These are phyloP conservation scores for Itoplectis maculator DNA, from an alignment of 2,888 invertebrate species.

Conservation along the genomic window DNA sequence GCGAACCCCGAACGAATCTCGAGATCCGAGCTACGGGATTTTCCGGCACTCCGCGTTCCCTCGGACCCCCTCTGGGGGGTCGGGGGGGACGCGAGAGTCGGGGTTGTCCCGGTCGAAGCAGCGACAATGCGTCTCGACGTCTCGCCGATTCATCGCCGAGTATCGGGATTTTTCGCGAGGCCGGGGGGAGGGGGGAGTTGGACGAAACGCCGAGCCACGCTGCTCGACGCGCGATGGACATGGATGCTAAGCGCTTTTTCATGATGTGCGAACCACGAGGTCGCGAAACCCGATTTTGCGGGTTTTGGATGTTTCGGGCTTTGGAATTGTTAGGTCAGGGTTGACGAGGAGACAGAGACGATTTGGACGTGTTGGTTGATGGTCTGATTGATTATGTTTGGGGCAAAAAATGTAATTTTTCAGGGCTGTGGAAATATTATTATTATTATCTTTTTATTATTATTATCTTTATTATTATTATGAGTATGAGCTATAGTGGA, in stretches of 20 bases:
- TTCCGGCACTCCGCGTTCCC: too few species aligned
- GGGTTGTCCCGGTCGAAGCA: too few species aligned
- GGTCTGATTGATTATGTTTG: neutral
- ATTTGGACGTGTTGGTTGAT: neutral
- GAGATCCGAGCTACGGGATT: conserved; percentile 28
- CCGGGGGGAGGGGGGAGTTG: neutral
- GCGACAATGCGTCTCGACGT: neutral
- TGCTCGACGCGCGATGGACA: neutral
- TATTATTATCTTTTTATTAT: too few species aligned
- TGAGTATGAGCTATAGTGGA: too few species aligned
- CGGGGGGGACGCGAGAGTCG: too few species aligned
- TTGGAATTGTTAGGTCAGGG: neutral
- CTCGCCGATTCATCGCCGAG: neutral
- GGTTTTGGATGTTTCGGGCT: neutral
- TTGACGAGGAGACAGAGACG: conserved; percentile 2
- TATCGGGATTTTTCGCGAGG: neutral
- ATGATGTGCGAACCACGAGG: too few species aligned
- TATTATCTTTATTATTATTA: too few species aligned
- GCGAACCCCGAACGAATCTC: too few species aligned
- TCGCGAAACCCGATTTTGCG: neutral
- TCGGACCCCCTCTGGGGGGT: too few species aligned
- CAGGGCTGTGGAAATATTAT: too few species aligned
- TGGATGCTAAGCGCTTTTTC: neutral
- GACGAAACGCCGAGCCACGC: neutral
- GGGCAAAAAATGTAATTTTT: neutral